Conservation (phyloP, 2,797 vertebrate species). For the Serranus cabrilla region DNA sequence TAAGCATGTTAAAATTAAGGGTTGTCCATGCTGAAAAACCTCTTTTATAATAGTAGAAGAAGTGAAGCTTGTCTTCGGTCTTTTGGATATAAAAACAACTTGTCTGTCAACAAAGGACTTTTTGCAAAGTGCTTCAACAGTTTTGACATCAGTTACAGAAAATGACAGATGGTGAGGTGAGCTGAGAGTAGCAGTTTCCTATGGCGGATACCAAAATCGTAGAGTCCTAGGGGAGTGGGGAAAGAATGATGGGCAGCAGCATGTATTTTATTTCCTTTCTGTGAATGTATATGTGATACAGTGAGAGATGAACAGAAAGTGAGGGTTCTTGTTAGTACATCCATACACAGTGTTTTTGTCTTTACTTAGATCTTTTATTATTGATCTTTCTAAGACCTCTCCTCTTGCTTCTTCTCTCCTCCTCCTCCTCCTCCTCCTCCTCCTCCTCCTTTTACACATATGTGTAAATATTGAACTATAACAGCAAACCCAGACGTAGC, state of each 20-base stretch:
- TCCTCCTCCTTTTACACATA: neutral
- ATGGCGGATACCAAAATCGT: constrained; percentile 35
- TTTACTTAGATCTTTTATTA: neutral
- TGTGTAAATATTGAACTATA: constrained; percentile 2
- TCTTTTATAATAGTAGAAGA: neutral
- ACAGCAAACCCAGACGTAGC: neutral
- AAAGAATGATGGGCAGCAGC: constrained; percentile 48
- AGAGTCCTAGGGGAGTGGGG: constrained; percentile 11
- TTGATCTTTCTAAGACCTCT: constrained; percentile 5
- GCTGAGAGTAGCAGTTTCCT: constrained; percentile 45
- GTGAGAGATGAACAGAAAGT: neutral
- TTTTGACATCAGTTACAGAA: constrained; percentile 51
- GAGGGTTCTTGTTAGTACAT: neutral
- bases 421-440: neutral
- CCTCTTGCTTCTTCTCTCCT: neutral
- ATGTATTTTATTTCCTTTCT: constrained; percentile 44
- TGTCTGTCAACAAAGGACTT: constrained; percentile 18
- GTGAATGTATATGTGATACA: neutral
- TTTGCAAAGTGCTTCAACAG: constrained; percentile 18
- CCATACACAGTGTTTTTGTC: neutral
- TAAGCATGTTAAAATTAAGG: too few relatives aligned
- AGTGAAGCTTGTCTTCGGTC: neutral
- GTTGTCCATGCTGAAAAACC: neutral
- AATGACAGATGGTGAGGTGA: constrained; percentile 66
- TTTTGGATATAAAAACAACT: constrained; percentile 26